Evolutionary conservation across 2,888 invertebrate species (phyloP).

Genomic region (Yponomeuta cagnagella): DNA sequence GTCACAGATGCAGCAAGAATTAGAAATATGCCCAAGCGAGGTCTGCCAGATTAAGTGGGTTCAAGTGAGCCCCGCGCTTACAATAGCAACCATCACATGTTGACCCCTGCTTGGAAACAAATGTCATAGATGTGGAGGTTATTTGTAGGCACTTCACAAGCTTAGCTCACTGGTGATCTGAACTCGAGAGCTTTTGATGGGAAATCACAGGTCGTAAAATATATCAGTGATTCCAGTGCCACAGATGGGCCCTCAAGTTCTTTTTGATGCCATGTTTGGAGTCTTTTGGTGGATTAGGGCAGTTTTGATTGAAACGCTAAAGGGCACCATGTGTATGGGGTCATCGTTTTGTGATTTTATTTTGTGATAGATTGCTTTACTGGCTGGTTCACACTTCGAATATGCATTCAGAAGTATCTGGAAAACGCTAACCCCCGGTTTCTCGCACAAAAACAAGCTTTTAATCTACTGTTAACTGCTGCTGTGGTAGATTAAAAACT

Average conservation of each 20-base stretch:
- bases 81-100: slow-evolving; percentile 34
- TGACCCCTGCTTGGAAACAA: neutral
- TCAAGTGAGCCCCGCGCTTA: slow-evolving; percentile 32
- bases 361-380: neutral
- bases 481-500: no score
- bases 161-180: neutral
- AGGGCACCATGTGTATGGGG: slow-evolving; percentile 6
- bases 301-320: slow-evolving; percentile 7
- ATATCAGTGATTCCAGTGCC: neutral
- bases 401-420: no score
- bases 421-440: no score
- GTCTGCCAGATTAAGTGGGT: slow-evolving; percentile 49
- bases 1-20: slow-evolving; percentile 56
- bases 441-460: no score
- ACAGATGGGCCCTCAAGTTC: neutral
- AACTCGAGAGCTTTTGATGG: neutral
- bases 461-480: no score
- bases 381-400: no score
- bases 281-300: slow-evolving; percentile 12
- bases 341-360: slow-evolving; percentile 8
- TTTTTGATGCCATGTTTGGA: slow-evolving; percentile 8
- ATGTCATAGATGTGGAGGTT: neutral
- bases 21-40: slow-evolving; percentile 41
- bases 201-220: slow-evolving; percentile 17
- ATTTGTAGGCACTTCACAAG: neutral